phyloP scores from a whole-genome alignment of 2,888 invertebrate species.

The Drosophila mulleri region DNA sequence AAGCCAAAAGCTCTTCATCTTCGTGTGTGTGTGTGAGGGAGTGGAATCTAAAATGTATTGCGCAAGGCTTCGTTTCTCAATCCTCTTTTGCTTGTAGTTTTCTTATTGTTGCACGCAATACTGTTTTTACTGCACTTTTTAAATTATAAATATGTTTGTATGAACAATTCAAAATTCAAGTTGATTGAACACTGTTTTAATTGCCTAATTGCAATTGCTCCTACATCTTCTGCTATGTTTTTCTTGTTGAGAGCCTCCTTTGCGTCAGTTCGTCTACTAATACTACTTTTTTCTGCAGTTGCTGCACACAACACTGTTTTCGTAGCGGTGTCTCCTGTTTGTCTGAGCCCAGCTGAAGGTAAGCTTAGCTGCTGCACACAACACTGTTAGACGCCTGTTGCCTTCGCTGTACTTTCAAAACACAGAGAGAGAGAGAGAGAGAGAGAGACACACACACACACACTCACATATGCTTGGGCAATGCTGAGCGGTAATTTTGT shows the following conservation, averaged over 20 bases:
- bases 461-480: slow-evolving; percentile 4
- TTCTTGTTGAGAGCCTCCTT: slow-evolving; percentile 3
- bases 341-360: slow-evolving; percentile 2
- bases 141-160: neutral
- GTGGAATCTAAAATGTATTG: neutral
- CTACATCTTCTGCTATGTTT: neutral
- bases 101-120: neutral
- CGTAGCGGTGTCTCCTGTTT: neutral
- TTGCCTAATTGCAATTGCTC: neutral
- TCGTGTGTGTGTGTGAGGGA: neutral
- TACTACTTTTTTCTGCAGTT: slow-evolving; percentile 1
- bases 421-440: slow-evolving; percentile 2
- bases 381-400: slow-evolving; percentile 19
- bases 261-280: neutral
- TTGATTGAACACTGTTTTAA: neutral
- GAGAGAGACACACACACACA: slow-evolving; percentile 9
- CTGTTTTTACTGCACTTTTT: slow-evolving; percentile 9
- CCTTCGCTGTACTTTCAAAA: slow-evolving; percentile 16
- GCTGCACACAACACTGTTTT: slow-evolving; percentile 11
- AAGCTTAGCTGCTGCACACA: slow-evolving; percentile 13
- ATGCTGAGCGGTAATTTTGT: slow-evolving; percentile 16
- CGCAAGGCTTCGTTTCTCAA: neutral
- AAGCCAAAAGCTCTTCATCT: slow-evolving; percentile 30
- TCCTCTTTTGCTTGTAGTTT: neutral
- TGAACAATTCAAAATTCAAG: neutral